Percentiles rank a stretch among this genome's conserved stretches.
Evolutionary conservation across 2,888 invertebrate genomes (phyloP).

Genomic region (Chironomus tentans): DNA sequence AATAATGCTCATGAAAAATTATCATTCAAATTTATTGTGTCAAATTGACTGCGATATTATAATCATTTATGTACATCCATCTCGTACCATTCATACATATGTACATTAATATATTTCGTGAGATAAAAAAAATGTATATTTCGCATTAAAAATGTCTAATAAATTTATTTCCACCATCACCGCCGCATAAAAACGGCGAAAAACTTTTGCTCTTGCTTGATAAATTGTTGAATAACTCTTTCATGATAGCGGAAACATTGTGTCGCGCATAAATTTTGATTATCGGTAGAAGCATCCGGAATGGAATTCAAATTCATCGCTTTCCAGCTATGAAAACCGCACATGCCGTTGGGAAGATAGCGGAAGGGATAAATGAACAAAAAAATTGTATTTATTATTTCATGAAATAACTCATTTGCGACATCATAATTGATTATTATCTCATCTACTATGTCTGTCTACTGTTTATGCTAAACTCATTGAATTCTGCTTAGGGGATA

Average conservation of each 20-base stretch:
- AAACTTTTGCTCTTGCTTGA: not conserved
- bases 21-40: not conserved
- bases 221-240: conserved; percentile 8
- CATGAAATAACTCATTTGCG: conserved; percentile 13
- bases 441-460: not conserved
- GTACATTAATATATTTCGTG: not conserved
- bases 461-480: no score
- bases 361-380: not conserved
- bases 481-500: no score
- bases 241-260: conserved; percentile 9
- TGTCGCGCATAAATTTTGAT: conserved; percentile 16
- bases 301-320: conserved; percentile 11
- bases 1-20: not conserved
- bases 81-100: not conserved
- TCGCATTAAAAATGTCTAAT: not conserved
- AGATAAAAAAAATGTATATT: not conserved
- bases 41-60: not conserved
- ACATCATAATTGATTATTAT: conserved; percentile 21
- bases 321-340: not conserved
- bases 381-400: not conserved
- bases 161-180: not conserved
- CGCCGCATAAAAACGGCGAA: no score
- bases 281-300: conserved; percentile 16
- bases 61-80: not conserved
- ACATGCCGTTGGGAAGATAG: not conserved